phyloP scores from a whole-genome alignment of 2,888 invertebrate species.

The Sphaerophoria rueppellii region DNA sequence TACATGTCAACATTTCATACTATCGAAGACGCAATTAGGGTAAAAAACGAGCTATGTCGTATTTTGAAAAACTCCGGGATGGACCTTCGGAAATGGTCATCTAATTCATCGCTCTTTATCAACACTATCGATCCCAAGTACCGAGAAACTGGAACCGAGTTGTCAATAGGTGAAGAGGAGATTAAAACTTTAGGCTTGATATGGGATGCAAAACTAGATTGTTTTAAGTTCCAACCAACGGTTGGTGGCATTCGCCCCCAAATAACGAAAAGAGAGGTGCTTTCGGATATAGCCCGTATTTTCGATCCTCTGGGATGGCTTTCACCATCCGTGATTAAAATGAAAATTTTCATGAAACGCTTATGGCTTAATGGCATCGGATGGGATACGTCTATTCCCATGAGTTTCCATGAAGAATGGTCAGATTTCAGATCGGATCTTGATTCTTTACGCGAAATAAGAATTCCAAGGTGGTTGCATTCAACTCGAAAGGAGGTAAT shows the following conservation, averaged over 20 bases:
- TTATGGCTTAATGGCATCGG: slow-evolving; percentile 1
- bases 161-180: slow-evolving; percentile 17
- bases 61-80: slow-evolving; percentile 19
- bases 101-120: slow-evolving; percentile 34
- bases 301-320: slow-evolving; percentile 42
- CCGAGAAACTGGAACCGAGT: slow-evolving; percentile 29
- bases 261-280: slow-evolving; percentile 26
- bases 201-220: slow-evolving; percentile 20
- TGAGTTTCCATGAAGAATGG: slow-evolving; percentile 19
- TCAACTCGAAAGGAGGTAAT: background rate
- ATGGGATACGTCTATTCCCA: slow-evolving; percentile 22
- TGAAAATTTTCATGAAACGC: slow-evolving; percentile 28
- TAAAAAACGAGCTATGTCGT: slow-evolving; percentile 13
- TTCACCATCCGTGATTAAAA: slow-evolving; percentile 15
- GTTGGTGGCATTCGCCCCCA: background rate
- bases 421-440: slow-evolving; percentile 23
- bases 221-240: slow-evolving; percentile 14
- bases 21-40: background rate
- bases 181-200: slow-evolving; percentile 36
- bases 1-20: slow-evolving; percentile 15
- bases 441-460: background rate
- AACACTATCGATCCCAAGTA: background rate
- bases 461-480: slow-evolving; percentile 20
- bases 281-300: slow-evolving; percentile 28
- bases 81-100: slow-evolving; percentile 49